These are phyloP conservation scores for Bucco capensis DNA, from an alignment of 2,113 vertebrate species.

Conservation along the genomic window DNA sequence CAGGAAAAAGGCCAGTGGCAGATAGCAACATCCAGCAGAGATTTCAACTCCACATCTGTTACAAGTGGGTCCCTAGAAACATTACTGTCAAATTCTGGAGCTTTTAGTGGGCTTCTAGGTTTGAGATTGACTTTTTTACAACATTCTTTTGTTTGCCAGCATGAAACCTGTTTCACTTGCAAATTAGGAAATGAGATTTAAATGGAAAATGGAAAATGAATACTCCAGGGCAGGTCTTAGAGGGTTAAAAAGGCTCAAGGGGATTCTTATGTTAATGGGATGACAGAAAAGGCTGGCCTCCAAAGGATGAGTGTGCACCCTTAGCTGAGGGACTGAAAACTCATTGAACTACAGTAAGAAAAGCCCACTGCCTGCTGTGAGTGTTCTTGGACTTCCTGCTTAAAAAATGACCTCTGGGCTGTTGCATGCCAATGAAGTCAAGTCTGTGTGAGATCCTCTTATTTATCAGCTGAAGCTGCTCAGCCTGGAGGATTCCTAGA, in stretches of 20 bases:
- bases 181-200: background rate
- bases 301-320: background rate
- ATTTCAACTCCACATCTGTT: background rate
- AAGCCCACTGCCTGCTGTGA: conserved; percentile 3
- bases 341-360: background rate
- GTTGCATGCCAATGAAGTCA: background rate
- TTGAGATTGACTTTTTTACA: background rate
- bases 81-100: background rate
- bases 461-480: conserved; percentile 10
- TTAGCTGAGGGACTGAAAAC: background rate
- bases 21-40: background rate
- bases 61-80: background rate
- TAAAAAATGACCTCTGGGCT: conserved; percentile 5
- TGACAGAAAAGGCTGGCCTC: background rate
- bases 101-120: background rate
- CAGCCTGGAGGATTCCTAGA: conserved; percentile 10
- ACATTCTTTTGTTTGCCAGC: background rate
- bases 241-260: background rate
- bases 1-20: background rate
- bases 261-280: background rate
- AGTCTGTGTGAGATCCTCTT: background rate
- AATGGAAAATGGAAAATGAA: background rate
- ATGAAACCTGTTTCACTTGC: background rate
- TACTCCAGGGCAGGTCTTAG: background rate
- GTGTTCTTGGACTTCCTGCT: background rate